Evolutionary conservation across 35 echinoderm and acorn worm genomes (phyloP).

Genomic region (Ophioderma brevispina): DNA sequence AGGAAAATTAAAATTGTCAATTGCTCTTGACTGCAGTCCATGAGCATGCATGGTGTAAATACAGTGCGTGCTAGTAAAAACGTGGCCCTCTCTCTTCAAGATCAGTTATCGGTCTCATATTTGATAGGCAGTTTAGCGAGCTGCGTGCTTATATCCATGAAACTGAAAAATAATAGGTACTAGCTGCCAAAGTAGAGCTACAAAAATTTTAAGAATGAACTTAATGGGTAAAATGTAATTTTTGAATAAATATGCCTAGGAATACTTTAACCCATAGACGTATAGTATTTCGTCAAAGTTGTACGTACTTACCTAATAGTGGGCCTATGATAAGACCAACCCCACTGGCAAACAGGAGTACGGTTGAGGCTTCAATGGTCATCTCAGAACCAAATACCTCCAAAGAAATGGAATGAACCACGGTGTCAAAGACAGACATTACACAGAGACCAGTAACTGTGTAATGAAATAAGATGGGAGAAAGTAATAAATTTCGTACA

Average conservation of each 20-base stretch:
- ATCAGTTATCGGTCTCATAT: no score
- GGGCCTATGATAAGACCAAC: constrained; percentile 77
- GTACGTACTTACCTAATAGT: constrained; percentile 58
- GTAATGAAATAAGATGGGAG: not conserved
- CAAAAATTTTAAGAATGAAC: not conserved
- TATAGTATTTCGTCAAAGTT: not conserved
- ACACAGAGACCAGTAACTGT: constrained; percentile 74
- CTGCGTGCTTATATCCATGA: no score
- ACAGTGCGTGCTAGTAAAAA: no score
- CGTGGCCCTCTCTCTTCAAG: no score
- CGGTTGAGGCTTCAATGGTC: constrained; percentile 55
- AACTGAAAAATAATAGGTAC: no score
- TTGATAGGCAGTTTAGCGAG: no score
- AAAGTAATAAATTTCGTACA: no score
- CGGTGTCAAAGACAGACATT: constrained; percentile 78
- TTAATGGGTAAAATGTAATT: not conserved
- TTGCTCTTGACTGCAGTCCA: no score
- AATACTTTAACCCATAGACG: not conserved
- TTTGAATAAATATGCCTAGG: not conserved
- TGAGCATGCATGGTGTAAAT: no score
- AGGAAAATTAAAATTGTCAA: no score
- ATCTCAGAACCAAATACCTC: constrained; percentile 74
- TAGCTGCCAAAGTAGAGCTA: no score
- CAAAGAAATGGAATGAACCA: constrained; percentile 71
- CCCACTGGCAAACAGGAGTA: constrained; percentile 67